Evolutionary conservation across 2,888 invertebrate genomes (phyloP), one percentile per base, ranked within the genome.

Genomic region (Phaonia tiefii): DNA sequence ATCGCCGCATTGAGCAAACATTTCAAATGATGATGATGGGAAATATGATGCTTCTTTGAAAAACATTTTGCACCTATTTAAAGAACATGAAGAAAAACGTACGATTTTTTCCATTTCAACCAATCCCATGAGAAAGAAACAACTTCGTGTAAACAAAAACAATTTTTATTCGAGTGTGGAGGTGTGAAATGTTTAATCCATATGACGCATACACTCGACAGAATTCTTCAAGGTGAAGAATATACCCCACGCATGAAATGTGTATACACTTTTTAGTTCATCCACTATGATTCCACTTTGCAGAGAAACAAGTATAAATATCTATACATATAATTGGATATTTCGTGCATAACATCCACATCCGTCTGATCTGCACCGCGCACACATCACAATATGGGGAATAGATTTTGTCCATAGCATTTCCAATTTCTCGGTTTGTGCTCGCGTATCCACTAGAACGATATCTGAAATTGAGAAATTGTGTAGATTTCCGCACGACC

Each of bases 401-500:
- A 20, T 20, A 10, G 49, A 20, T 1, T 20, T 20, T 7, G 10
- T 20, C 20, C 49, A 49, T 8, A 2, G 44, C 15, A 4, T 46
- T 51, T 51, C 20, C 54, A 5, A 13, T 22, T 54, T 54, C 22
- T 54, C 54, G 10, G 10, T 54, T 54, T 54, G 22, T 54, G 54
- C 54, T 17, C 17, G 46, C 49, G 20, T 10, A 46, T 10, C 37
- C 5, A 5, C 37, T 37, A 10, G 37, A 37, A 17, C 49, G 49
- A 22, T 22, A 20, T 49, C 25, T 22, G 54, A 8, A 54, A 25
- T 11, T 22, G 4, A 46, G 46, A 46, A 46, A 46, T 54, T 22
- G 63, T 63, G 63, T 63, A 63, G 63, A 63, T 63, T 63, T 63
- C 63, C 63, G 42, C 63, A 63, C 63, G 42, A 63, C 63, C 63